Percentiles rank a stretch among this genome's conserved stretches.
phyloP scores from a whole-genome alignment of 1,140 invertebrate genomes.

The Drosophila eugracilis region DNA sequence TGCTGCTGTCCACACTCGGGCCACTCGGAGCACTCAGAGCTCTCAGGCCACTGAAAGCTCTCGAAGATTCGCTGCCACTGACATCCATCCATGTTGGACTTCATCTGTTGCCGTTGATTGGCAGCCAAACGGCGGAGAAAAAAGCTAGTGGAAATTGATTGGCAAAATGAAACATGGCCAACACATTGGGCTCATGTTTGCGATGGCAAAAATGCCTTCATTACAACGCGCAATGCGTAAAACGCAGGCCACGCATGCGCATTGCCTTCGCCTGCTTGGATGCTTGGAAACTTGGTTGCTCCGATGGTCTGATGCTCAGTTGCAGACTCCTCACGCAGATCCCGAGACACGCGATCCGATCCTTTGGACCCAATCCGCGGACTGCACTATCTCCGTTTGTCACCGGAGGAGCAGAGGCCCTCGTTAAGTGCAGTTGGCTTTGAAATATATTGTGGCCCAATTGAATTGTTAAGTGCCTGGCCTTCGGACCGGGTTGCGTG shows the following conservation, averaged over 20 bases:
- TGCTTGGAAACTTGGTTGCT: neutral
- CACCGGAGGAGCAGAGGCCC: conserved; percentile 54
- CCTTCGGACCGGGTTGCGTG: conserved; percentile 61
- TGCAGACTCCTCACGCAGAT: conserved; percentile 53
- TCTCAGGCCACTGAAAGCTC: conserved; percentile 1
- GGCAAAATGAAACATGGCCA: conserved; percentile 78
- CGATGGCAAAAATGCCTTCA: conserved; percentile 81
- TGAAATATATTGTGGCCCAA: conserved; percentile 65
- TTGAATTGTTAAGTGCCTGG: conserved; percentile 78
- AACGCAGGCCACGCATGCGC: conserved; percentile 76
- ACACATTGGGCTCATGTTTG: conserved; percentile 55
- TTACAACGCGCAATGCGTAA: conserved; percentile 77
- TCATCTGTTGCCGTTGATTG: conserved; percentile 76
- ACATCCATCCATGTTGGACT: conserved; percentile 60
- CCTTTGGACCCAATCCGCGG: conserved; percentile 22
- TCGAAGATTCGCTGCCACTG: conserved; percentile 13
- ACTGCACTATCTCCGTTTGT: conserved; percentile 64
- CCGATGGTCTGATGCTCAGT: neutral
- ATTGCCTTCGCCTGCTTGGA: conserved; percentile 27
- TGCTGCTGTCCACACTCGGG: conserved; percentile 76
- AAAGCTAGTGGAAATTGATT: conserved; percentile 67
- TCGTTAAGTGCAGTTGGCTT: conserved; percentile 78
- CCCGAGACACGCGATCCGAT: conserved; percentile 57
- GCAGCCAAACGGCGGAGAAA: conserved; percentile 55
- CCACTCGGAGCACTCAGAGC: neutral